A percentile compares a stretch with the other conserved stretches of the same genome.
Conservation (phyloP, 2,113 vertebrate species). For the Noturus placidus region DNA sequence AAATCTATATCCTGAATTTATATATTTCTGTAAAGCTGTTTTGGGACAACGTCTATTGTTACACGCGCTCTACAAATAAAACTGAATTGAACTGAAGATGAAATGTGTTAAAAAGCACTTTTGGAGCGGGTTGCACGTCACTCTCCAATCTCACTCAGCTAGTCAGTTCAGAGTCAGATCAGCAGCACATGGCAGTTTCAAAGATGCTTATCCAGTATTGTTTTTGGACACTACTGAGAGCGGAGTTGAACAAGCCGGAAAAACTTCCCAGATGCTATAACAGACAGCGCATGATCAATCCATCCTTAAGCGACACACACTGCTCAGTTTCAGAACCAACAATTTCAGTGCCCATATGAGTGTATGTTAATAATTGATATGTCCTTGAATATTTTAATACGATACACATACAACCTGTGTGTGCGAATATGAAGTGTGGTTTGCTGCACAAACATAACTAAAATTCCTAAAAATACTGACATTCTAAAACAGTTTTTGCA, state of each 20-base stretch:
- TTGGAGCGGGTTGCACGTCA: neutral
- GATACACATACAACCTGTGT: no score
- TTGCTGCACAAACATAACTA: neutral
- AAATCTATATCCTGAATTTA: no score
- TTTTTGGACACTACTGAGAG: neutral
- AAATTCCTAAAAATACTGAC: neutral
- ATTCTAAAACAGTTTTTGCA: neutral
- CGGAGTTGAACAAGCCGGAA: neutral
- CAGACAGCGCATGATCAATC: neutral
- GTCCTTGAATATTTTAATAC: neutral
- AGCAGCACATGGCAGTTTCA: neutral
- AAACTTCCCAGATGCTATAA: neutral
- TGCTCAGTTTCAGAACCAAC: neutral
- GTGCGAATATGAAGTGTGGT: neutral
- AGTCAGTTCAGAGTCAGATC: neutral
- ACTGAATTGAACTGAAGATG: no score
- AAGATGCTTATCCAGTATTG: neutral
- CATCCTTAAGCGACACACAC: neutral
- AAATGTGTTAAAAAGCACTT: neutral
- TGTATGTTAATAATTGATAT: neutral
- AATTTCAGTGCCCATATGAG: neutral
- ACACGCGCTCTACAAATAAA: no score
- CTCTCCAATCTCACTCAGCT: neutral
- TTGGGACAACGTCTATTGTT: no score
- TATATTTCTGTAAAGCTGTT: no score